These are phyloP conservation scores for Geotrypetes seraphini DNA, from an alignment of 2,797 vertebrate species.

Conservation along the genomic window DNA sequence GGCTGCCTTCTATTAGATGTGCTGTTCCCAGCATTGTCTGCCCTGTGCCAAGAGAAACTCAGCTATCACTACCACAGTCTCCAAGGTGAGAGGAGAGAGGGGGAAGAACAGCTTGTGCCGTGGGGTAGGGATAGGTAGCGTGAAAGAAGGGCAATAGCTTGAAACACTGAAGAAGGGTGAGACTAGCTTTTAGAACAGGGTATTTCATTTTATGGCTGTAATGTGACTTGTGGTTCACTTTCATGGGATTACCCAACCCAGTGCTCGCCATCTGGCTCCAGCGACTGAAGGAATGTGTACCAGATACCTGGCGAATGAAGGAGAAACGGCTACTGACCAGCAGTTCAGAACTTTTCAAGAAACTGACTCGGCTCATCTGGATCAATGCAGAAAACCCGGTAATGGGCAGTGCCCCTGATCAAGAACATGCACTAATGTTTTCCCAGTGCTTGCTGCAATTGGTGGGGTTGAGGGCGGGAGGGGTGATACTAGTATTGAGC, in stretches of 20 bases:
- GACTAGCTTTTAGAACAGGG: not conserved
- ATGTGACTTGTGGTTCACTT: too few relatives aligned
- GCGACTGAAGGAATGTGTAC: slow-evolving; percentile 53
- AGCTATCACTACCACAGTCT: slow-evolving; percentile 65
- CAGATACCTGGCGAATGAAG: slow-evolving; percentile 47
- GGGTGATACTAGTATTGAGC: too few relatives aligned
- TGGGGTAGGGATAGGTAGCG: not conserved
- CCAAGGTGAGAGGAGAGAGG: slow-evolving; percentile 56
- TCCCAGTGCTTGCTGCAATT: not conserved
- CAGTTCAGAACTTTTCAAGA: slow-evolving; percentile 32
- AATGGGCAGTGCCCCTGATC: slow-evolving; percentile 22
- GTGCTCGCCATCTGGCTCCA: slow-evolving; percentile 74
- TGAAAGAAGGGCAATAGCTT: not conserved
- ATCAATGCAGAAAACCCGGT: slow-evolving; percentile 73
- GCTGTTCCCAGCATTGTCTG: slow-evolving; percentile 58
- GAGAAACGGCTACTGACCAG: slow-evolving; percentile 40
- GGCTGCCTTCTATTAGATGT: slow-evolving; percentile 58
- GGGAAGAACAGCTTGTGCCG: too few relatives aligned
- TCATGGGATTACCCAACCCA: slow-evolving; percentile 47
- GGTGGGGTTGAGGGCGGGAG: not conserved
- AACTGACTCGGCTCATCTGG: slow-evolving; percentile 65
- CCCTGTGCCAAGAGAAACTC: slow-evolving; percentile 57
- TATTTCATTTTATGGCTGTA: not conserved
- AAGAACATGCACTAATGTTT: not conserved
- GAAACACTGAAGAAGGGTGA: not conserved